Evolutionary conservation across 2,797 vertebrate species (phyloP), one percentile per base, ranked within the genome.

Genomic region (Fistularia tabacaria): DNA sequence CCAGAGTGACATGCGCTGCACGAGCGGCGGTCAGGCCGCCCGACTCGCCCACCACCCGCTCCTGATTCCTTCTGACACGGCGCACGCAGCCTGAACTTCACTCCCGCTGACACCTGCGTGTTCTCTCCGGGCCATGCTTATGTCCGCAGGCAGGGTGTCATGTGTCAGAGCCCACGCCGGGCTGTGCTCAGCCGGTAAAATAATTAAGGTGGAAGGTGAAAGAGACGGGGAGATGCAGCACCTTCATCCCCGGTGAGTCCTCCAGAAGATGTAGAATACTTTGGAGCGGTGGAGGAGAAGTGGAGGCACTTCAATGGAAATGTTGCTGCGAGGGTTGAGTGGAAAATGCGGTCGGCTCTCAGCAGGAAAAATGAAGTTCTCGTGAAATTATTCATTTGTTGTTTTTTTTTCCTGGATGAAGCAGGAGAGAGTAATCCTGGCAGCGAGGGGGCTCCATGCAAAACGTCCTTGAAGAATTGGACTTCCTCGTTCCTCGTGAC

Each of bases 161-260:
- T 40, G 71, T 81, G 61, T 49, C n/a, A n/a, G n/a, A n/a, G n/a
- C n/a, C n/a, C n/a, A n/a, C 25, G 2, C 25, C 25, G 5, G 5
- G 25, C 2, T 5, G 25, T 25, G 25, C 5, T 25, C 25, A 5
- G 25, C 25, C 25, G 25, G 25, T 25, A 25, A 25, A 25, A 64
- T 86, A 81, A 88, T 85, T 77, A 80, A 71, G 60, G 62, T 52
- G 45, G 79, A 82, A 83, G 83, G 73, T 86, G 74, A 73, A 53
- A 60, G 49, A 57, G 51, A 49, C 43, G 45, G 54, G 43, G 55
- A 25, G 59, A 65, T 10, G 7, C 39, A 37, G 10, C 11, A 36
- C 25, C 36, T 38, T 7, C 42, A 46, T 25, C 25, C 25, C 25
- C 25, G 45, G 43, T 66, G 57, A 71, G 62, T 74, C 62, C 70